A percentile compares a stretch with the other conserved stretches of the same genome.
These are phyloP conservation scores for Pterois miles DNA, from an alignment of 2,797 vertebrate genomes.

Conservation along the genomic window DNA sequence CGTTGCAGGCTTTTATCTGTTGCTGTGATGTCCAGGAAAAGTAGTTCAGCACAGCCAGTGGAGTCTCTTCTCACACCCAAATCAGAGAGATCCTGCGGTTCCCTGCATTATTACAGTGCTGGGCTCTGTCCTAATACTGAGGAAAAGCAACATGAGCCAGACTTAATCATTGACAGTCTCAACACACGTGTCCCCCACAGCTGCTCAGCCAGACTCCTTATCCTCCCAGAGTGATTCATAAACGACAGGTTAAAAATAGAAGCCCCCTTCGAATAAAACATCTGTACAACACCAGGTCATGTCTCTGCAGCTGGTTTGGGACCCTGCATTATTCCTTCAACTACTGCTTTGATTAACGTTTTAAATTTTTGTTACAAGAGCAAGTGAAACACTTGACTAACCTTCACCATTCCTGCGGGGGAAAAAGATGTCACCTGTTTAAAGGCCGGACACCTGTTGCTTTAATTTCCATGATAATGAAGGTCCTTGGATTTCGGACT, in stretches of 20 bases:
- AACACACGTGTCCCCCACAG: conserved; percentile 5
- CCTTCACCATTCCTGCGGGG: not conserved
- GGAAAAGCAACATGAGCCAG: conserved; percentile 24
- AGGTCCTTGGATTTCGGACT: not conserved
- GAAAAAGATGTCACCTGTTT: conserved; percentile 5
- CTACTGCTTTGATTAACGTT: not conserved
- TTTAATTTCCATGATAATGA: conserved; percentile 32
- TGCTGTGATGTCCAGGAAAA: conserved; percentile 1
- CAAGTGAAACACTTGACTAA: not conserved
- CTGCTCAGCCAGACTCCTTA: not conserved
- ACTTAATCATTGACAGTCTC: conserved; percentile 32
- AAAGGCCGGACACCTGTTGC: conserved; percentile 1
- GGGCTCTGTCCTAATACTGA: conserved; percentile 10
- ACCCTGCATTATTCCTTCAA: not conserved
- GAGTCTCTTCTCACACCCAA: conserved; percentile 15
- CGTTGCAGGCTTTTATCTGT: not conserved
- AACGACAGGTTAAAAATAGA: conserved; percentile 1
- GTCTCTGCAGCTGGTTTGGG: not conserved
- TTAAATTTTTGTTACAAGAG: not conserved
- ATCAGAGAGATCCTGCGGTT: conserved; percentile 6
- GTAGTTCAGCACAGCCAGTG: not conserved
- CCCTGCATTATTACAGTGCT: conserved; percentile 26
- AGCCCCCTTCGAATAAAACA: not conserved
- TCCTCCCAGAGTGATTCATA: conserved; percentile 17
- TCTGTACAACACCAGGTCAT: not conserved